Conservation (phyloP, 2,888 invertebrate species). For the Malachius bipustulatus region DNA sequence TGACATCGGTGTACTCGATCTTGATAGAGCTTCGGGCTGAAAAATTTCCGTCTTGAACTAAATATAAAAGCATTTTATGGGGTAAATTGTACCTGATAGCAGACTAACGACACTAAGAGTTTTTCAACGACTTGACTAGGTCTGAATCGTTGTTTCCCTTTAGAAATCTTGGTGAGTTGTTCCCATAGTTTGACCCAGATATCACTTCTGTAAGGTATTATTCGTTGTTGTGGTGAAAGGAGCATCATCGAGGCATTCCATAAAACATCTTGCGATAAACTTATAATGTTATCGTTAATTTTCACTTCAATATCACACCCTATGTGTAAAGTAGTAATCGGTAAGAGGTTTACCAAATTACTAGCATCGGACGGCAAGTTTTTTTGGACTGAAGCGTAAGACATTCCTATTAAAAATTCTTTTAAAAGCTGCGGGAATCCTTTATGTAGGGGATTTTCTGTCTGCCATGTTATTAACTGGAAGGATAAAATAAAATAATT, state of each 20-base stretch:
- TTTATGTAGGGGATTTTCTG: conserved; percentile 48
- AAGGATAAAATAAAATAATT: conserved; percentile 7
- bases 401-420: conserved; percentile 68
- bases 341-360: conserved; percentile 55
- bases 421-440: conserved; percentile 59
- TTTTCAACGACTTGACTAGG: conserved; percentile 65
- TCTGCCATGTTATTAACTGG: conserved; percentile 48
- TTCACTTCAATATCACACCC: conserved; percentile 50
- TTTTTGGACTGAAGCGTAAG: conserved; percentile 58
- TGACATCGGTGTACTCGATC: conserved; percentile 75
- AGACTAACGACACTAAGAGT: conserved; percentile 65
- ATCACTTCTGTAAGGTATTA: conserved; percentile 70
- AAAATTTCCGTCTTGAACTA: conserved; percentile 13
- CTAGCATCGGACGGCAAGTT: conserved; percentile 60
- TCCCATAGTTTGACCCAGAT: conserved; percentile 77
- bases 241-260: conserved; percentile 77
- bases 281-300: conserved; percentile 44
- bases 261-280: conserved; percentile 59
- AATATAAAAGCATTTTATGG: conserved; percentile 14
- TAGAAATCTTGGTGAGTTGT: conserved; percentile 48
- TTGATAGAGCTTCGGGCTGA: conserved; percentile 71
- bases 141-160: conserved; percentile 50
- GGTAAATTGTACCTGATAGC: conserved; percentile 70
- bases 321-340: conserved; percentile 52
- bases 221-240: conserved; percentile 69